Evolutionary conservation across 2,113 vertebrate species (phyloP).

Genomic region (Syngnathus scovelli): DNA sequence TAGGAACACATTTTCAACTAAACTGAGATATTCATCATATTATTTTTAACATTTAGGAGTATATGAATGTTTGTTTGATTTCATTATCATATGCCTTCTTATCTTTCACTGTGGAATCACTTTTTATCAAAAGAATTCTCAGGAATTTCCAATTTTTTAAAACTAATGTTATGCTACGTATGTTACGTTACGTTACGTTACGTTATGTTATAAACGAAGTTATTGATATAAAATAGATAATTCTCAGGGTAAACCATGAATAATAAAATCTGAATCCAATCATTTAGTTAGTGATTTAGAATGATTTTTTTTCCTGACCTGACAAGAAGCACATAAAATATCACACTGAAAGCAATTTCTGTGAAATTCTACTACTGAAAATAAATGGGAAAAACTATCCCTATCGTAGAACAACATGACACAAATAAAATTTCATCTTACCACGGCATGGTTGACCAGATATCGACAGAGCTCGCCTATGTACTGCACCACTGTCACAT

Average conservation of each 20-base stretch:
- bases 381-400: background rate
- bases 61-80: background rate
- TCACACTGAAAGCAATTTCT: background rate
- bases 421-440: slow-evolving; percentile 47
- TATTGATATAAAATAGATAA: too few species aligned
- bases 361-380: background rate
- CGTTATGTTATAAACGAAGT: too few species aligned
- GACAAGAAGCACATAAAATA: background rate
- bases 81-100: background rate
- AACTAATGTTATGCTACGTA: too few species aligned
- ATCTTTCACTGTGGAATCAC: too few species aligned
- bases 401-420: background rate
- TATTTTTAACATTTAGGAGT: background rate
- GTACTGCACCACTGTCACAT: slow-evolving; percentile 87
- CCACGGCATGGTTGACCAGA: slow-evolving; percentile 82
- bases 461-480: slow-evolving; percentile 92
- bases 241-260: too few species aligned
- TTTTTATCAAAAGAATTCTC: too few species aligned
- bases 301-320: background rate
- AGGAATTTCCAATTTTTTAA: too few species aligned
- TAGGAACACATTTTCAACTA: background rate
- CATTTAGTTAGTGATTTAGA: background rate
- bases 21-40: background rate
- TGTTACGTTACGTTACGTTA: too few species aligned
- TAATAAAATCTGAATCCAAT: too few species aligned